Evolutionary conservation across 2,888 invertebrate genomes (phyloP), one percentile per base, ranked within the genome.

Genomic region (Hipparchia semele): DNA sequence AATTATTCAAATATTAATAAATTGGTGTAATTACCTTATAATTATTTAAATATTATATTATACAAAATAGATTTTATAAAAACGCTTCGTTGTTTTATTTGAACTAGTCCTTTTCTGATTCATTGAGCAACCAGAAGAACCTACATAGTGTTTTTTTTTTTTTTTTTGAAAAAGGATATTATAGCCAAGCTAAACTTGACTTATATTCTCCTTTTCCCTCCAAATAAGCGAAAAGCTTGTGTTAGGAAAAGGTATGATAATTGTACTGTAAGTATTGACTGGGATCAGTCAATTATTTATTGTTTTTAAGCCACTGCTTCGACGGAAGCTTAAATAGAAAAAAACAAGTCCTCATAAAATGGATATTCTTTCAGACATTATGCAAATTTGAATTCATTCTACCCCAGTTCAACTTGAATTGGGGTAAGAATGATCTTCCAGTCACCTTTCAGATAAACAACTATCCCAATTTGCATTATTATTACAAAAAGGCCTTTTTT

Each of bases 11-110:
- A 2, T 61, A 9, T 67, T 68, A 9, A 59, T 49, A 60, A 46
- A 68, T 68, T 46, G 23, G 68, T 72, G 68, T 74, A 74, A 6
- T n/a, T 68, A 68, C 1, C 3, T 7, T 8, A 13, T 2, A 2
- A 53, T 53, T 2, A 6, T 51, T 0, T 23, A 23, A 74, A 70
- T 64, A 74, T 66, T 73, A 9, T 12, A 68, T 7, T 73, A 9
- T 12, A 68, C 7, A n/a, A 59, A 70, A 74, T 72, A 74, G 53
- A 72, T 66, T 62, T 70, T 72, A 72, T 68, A 58, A 70, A 39
- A 64, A 66, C 12, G 33, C 33, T 67, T 72, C 69, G 39, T 60
- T 66, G 66, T 70, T 74, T 69, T 61, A 23, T 69, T 69, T 58
- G 13, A 58, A 8, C 0, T 7, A 13, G 9, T 51, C 23, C 49